phyloP scores from a whole-genome alignment of 2,888 invertebrate genomes.

The Phlogophora meticulosa region DNA sequence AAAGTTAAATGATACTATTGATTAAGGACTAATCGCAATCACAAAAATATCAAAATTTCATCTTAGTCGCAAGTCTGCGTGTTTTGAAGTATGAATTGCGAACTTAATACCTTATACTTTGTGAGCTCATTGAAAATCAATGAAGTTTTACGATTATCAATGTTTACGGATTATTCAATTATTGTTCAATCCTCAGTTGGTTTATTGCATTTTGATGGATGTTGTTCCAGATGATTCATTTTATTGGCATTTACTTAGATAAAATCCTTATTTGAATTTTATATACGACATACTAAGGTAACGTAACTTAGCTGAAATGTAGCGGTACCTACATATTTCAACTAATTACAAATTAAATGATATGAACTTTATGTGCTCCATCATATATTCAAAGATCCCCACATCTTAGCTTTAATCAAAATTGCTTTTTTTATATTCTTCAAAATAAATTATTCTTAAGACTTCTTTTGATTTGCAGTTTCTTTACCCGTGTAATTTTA shows the following conservation, averaged over 20 bases:
- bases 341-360: too few relatives aligned
- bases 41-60: background rate
- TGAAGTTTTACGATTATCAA: slow-evolving; percentile 66
- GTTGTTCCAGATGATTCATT: background rate
- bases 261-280: too few relatives aligned
- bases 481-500: background rate
- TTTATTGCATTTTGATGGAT: slow-evolving; percentile 42
- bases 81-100: slow-evolving; percentile 58
- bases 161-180: slow-evolving; percentile 55
- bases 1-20: background rate
- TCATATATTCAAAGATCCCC: background rate
- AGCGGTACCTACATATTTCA: too few relatives aligned
- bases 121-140: slow-evolving; percentile 78
- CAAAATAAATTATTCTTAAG: too few relatives aligned
- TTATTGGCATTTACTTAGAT: background rate
- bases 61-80: slow-evolving; percentile 59
- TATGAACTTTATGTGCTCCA: background rate
- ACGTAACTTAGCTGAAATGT: too few relatives aligned
- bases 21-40: slow-evolving; percentile 35
- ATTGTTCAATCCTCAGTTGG: slow-evolving; percentile 42
- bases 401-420: background rate
- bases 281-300: too few relatives aligned
- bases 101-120: slow-evolving; percentile 68
- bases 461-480: background rate
- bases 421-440: too few relatives aligned